Percentiles rank a stretch among this genome's conserved stretches.
phyloP scores from a whole-genome alignment of 2,113 vertebrate genomes.

The Thinocorus orbignyianus region DNA sequence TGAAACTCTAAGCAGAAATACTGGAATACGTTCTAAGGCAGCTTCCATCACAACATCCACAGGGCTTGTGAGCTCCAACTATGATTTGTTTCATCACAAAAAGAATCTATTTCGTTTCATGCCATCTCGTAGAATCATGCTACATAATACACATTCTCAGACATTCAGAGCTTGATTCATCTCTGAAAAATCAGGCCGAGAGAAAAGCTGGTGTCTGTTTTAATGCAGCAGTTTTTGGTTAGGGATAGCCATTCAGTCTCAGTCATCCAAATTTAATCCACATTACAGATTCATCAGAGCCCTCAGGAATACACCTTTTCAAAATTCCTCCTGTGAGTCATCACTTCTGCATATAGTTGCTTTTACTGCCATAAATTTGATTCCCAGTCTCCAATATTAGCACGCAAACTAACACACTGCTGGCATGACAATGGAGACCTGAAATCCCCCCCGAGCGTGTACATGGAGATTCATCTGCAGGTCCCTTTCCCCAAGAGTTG shows the following conservation, averaged over 20 bases:
- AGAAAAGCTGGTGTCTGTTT: not conserved
- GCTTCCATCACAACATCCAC: not conserved
- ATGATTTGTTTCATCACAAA: not conserved
- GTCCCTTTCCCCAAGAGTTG: not conserved
- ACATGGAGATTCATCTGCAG: not conserved
- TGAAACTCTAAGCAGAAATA: not conserved
- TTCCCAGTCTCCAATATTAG: not conserved
- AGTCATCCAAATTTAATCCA: not conserved
- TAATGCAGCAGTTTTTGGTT: not conserved
- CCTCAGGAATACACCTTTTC: not conserved
- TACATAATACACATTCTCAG: not conserved
- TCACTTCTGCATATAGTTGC: not conserved
- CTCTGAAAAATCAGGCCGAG: not conserved
- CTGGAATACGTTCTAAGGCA: not conserved
- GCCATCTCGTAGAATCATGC: not conserved
- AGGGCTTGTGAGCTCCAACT: not conserved
- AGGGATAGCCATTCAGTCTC: not conserved
- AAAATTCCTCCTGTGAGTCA: not conserved
- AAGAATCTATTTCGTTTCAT: not conserved
- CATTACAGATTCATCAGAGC: not conserved
- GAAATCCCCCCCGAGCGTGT: not conserved
- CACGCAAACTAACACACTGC: not conserved
- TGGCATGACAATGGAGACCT: not conserved
- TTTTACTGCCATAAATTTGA: not conserved
- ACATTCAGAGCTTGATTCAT: not conserved